Conservation (phyloP, 1,140 invertebrate genomes). For the Ceratina australensis region DNA sequence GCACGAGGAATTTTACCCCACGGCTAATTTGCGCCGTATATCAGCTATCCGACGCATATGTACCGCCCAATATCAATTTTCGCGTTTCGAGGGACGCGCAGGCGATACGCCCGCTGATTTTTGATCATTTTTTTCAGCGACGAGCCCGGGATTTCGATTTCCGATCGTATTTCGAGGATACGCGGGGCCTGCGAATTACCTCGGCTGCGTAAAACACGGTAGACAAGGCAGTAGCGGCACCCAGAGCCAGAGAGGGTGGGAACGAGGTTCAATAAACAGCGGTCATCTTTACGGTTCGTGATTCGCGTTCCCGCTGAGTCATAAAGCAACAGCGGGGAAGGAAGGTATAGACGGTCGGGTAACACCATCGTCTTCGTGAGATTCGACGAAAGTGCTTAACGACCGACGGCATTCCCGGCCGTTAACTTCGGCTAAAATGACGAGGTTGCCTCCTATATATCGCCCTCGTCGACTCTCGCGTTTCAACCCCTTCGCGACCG, state of each 20-base stretch:
- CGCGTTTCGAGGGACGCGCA: too few relatives aligned
- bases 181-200: conserved; percentile 25
- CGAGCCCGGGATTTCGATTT: too few relatives aligned
- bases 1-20: not conserved
- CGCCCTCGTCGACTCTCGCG: conserved; percentile 17
- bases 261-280: conserved; percentile 37
- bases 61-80: not conserved
- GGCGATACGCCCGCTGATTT: too few relatives aligned
- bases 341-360: not conserved
- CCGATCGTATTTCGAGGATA: too few relatives aligned
- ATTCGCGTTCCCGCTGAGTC: conserved; percentile 43
- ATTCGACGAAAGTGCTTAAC: conserved; percentile 50
- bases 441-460: conserved; percentile 3
- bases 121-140: too few relatives aligned
- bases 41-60: not conserved
- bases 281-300: conserved; percentile 42
- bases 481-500: conserved; percentile 37
- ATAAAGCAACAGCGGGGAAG: conserved; percentile 26
- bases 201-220: conserved; percentile 27
- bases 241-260: too few relatives aligned
- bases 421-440: conserved; percentile 48
- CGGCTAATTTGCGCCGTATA: not conserved
- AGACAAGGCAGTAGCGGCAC: too few relatives aligned
- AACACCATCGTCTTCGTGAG: conserved; percentile 1
- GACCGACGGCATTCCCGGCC: conserved; percentile 45